phyloP scores from a whole-genome alignment of 2,888 invertebrate species.

The Pseudococcus jackbeardsleyi region DNA sequence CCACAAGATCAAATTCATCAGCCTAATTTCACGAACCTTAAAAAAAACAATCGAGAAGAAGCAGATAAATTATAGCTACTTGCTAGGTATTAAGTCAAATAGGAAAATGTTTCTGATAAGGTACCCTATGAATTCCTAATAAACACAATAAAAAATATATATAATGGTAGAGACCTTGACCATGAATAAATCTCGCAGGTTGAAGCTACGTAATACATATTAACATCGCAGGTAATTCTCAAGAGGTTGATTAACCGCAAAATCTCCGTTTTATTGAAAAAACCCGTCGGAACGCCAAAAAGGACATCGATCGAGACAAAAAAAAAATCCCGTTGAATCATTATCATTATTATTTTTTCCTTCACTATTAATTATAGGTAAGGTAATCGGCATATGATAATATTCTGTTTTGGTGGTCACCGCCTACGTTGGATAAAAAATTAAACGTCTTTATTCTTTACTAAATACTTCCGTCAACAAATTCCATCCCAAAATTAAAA shows the following conservation, averaged over 20 bases:
- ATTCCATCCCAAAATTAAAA: background rate
- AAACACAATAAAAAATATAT: no score
- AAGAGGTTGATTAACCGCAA: background rate
- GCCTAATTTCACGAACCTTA: no score
- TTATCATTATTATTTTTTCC: background rate
- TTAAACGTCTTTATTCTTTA: background rate
- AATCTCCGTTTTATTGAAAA: background rate
- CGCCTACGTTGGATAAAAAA: background rate
- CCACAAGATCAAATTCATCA: no score
- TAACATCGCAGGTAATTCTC: background rate
- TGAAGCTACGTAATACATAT: background rate
- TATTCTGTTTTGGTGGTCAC: background rate
- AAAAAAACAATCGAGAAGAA: no score
- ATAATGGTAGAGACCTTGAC: background rate
- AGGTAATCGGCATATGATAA: background rate
- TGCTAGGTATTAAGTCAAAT: no score
- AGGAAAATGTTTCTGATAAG: no score
- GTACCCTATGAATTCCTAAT: no score
- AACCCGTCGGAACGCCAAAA: background rate
- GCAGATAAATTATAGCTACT: no score
- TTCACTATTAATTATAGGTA: background rate
- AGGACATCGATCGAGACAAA: background rate
- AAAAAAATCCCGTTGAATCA: constrained; percentile 36
- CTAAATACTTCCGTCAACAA: constrained; percentile 23
- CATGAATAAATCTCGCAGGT: background rate